Evolutionary conservation across 2,113 vertebrate genomes (phyloP), one percentile per base, ranked within the genome.

Genomic region (Nyctereutes procyonoides): DNA sequence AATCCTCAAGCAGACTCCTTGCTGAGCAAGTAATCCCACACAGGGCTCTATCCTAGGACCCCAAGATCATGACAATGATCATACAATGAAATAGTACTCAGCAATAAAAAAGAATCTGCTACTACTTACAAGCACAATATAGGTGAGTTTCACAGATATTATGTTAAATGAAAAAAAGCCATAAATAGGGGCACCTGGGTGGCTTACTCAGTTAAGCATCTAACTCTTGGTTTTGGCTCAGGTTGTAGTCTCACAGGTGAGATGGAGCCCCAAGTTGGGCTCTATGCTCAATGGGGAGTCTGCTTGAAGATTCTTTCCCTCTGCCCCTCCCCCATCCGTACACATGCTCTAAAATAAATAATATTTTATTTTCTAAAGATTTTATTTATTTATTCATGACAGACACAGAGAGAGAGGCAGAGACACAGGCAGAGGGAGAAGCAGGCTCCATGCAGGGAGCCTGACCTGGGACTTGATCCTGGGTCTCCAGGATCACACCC

Each of bases 51-150:
- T 69, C 32, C n/a, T 32, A 69, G 67, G 32, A 69, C 28, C 67
- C 32, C 8, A 17, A 69, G 32, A 69, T 69, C 67, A 69, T 35
- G 32, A 69, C 67, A 69, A 35, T 69, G n/a, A 69, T 69, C 32
- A 82, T 48, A 77, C 58, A 95, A 35, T 17, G 30, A 65, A 90
- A 85, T 28, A 85, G 30, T 51, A 69, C 13, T 79, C 53, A 79
- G 71, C 30, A 32, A 90, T 28, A 84, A 89, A 84, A 90, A 90
- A 89, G n/a, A 89, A 90, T 32, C 51, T 67, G 85, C 30, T 67
- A 43, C 48, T 85, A 24, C 58, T 17, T 55, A 67, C 65, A 69
- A 95, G 32, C 20, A 56, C n/a, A 76, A 91, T 12, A 79, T 30
- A 84, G 53, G 69, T 71, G 73, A 85, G 80, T 60, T 84, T 69